Evolutionary conservation across 2,113 vertebrate genomes (phyloP).

Genomic region (Percina caprodes): DNA sequence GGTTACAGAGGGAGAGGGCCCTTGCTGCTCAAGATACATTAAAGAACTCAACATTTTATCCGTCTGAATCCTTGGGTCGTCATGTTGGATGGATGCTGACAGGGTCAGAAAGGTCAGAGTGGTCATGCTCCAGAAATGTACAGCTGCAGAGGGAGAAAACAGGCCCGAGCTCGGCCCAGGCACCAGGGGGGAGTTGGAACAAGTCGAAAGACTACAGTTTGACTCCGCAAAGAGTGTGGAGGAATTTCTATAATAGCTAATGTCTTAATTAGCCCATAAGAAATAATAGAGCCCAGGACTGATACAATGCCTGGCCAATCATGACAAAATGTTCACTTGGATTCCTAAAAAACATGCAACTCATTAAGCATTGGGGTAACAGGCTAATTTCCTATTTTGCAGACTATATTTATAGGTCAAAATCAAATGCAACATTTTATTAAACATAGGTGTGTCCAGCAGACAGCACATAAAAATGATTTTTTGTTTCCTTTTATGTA

Average conservation of each 20-base stretch:
- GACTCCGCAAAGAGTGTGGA: slow-evolving; percentile 69
- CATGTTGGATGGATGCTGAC: slow-evolving; percentile 42
- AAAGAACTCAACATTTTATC: slow-evolving; percentile 34
- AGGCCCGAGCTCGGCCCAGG: slow-evolving; percentile 60
- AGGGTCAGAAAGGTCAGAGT: slow-evolving; percentile 72
- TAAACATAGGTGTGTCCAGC: slow-evolving; percentile 83
- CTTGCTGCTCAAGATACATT: slow-evolving; percentile 39
- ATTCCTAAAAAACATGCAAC: slow-evolving; percentile 78
- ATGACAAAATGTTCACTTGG: slow-evolving; percentile 80
- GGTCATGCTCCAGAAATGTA: slow-evolving; percentile 66
- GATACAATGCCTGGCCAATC: slow-evolving; percentile 78
- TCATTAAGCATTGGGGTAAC: slow-evolving; percentile 78
- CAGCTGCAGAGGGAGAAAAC: slow-evolving; percentile 65
- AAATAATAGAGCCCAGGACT: slow-evolving; percentile 83
- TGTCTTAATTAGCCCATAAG: slow-evolving; percentile 86
- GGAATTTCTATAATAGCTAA: slow-evolving; percentile 84
- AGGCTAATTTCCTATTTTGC: slow-evolving; percentile 82
- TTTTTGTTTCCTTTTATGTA: slow-evolving; percentile 83
- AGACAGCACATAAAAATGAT: slow-evolving; percentile 82
- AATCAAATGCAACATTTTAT: slow-evolving; percentile 80
- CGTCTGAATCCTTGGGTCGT: slow-evolving; percentile 29
- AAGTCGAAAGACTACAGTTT: slow-evolving; percentile 72
- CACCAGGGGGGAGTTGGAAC: slow-evolving; percentile 71
- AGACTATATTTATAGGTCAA: slow-evolving; percentile 79
- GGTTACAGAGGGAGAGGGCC: slow-evolving; percentile 39